Percentiles rank a stretch among this genome's conserved stretches.
phyloP scores from a whole-genome alignment of 2,888 invertebrate species.

The Halictus ligatus region DNA sequence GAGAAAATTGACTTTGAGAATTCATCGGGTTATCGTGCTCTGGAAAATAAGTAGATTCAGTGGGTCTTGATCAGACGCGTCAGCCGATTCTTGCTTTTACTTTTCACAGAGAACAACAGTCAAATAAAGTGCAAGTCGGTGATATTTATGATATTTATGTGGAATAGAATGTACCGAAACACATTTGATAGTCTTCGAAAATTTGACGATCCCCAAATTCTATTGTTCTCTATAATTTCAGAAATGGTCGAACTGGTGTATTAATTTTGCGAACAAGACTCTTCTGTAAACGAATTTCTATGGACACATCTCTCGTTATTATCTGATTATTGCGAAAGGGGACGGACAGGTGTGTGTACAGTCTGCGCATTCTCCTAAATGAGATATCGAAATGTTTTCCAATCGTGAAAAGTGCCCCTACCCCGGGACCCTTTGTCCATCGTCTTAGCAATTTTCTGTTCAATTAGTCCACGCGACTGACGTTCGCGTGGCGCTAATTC shows the following conservation, averaged over 20 bases:
- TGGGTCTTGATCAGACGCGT: no score
- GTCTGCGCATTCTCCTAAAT: background rate
- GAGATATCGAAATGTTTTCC: background rate
- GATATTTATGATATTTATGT: no score
- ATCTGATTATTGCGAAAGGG: background rate
- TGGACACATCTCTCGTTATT: background rate
- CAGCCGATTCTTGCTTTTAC: no score
- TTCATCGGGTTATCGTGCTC: no score
- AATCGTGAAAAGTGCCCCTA: background rate
- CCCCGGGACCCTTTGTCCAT: constrained; percentile 7
- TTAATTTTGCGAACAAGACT: background rate
- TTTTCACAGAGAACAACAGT: no score
- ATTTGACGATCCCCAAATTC: no score
- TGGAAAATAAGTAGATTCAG: no score
- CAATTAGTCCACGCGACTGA: constrained; percentile 54
- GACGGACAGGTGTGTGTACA: background rate
- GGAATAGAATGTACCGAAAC: no score
- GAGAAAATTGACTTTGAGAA: background rate
- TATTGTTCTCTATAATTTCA: no score
- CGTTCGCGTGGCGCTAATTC: constrained; percentile 68
- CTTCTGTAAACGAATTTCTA: background rate
- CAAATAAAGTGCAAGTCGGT: no score
- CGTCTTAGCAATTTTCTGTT: constrained; percentile 53
- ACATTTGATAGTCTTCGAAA: no score
- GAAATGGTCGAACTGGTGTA: background rate